Evolutionary conservation across 2,113 vertebrate genomes (phyloP).

Genomic region (Cebidichthys violaceus): DNA sequence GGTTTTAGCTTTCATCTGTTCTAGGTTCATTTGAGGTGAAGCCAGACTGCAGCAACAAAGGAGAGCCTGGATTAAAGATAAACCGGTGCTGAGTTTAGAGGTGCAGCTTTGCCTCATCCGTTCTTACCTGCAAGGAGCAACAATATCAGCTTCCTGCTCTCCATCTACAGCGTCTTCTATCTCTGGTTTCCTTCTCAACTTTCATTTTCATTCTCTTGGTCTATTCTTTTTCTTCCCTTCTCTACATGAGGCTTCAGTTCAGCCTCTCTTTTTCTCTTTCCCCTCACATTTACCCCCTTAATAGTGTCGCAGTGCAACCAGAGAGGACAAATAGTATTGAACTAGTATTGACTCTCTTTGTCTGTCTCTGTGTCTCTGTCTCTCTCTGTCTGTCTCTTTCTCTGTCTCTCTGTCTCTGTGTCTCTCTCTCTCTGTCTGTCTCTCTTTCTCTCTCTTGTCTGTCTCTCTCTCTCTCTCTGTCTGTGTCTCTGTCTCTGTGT

Average conservation of each 20-base stretch:
- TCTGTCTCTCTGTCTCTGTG: too few species aligned
- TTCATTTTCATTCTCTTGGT: neutral
- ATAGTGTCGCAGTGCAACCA: conserved; percentile 14
- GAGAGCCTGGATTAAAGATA: conserved; percentile 46
- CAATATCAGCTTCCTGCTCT: conserved; percentile 6
- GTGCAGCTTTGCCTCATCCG: conserved; percentile 35
- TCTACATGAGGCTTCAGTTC: too few species aligned
- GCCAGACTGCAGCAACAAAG: conserved; percentile 59
- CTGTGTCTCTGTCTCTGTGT: too few species aligned
- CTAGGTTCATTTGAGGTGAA: conserved; percentile 50
- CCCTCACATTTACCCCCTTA: neutral
- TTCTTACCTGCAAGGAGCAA: conserved; percentile 46
- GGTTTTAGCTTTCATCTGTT: conserved; percentile 51
- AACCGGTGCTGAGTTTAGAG: conserved; percentile 43
- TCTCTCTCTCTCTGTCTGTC: too few species aligned
- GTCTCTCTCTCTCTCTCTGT: too few species aligned
- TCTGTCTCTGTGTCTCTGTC: neutral
- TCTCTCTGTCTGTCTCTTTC: too few species aligned
- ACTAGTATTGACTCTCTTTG: too few species aligned
- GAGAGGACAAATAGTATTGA: conserved; percentile 15
- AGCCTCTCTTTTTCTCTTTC: too few species aligned
- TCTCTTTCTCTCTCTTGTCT: too few species aligned
- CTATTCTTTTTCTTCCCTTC: too few species aligned
- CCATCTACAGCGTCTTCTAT: neutral
- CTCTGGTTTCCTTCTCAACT: neutral